Evolutionary conservation across 2,113 vertebrate species (phyloP), one percentile per base, ranked within the genome.

Genomic region (Protomyctophum bolini): DNA sequence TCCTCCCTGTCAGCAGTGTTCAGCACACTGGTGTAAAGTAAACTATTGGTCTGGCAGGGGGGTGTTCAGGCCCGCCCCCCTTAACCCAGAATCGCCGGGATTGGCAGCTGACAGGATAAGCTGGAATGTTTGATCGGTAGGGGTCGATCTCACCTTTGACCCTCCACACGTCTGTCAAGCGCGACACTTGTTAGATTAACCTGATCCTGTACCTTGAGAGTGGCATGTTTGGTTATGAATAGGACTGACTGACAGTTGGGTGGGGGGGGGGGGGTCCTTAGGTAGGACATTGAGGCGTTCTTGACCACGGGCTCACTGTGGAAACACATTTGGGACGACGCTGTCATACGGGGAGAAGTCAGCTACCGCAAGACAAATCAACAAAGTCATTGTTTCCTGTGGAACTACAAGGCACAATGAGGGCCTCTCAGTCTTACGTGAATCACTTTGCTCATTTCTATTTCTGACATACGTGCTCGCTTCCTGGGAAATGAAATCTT

Each of bases 401-500:
- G 2, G 15, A 54, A 11, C 52, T 12, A 4, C 52, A 52, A 1
- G 52, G 52, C 10, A 54, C 52, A 54, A 50, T 50, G 52, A 11
- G 12, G 1, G 11, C 12, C 12, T 54, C 52, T 54, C 52, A 54
- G 10, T 54, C 12, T n/a, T 50, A 7, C 10, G 8, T 50, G 49
- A 56, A 8, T 56, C 54, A 15, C 5, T 72, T 28, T 11, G 0
- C 8, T 57, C 49, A 10, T 3, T 58, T 47, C 62, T 41, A 41
- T 41, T 41, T 12, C 58, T 69, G n/a, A 80, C 79, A 47, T 14
- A 62, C 77, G 60, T 63, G 59, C 59, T 60, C 65, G 58, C 41
- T 58, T 77, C 66, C 51, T 74, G 55, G 55, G 78, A 83, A 80
- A 55, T 64, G 6, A 12, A 66, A 41, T 48, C 49, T 49, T 1